Percentiles rank a stretch among this genome's conserved stretches.
These are phyloP conservation scores for Pangasius krempfi DNA, from an alignment of 2,797 vertebrate species.

Conservation along the genomic window DNA sequence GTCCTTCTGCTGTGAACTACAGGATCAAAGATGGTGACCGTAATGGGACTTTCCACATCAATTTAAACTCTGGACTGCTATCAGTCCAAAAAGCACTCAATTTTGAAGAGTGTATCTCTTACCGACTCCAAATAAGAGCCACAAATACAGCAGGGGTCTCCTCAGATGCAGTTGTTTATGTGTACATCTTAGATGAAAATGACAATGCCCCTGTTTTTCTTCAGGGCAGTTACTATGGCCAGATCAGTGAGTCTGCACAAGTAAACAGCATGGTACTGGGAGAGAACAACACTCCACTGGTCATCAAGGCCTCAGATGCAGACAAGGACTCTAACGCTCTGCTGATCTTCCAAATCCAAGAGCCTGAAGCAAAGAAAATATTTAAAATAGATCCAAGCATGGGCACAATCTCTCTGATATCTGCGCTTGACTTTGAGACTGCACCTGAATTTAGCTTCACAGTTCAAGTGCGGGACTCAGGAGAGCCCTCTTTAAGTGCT, in stretches of 20 bases:
- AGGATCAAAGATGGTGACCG: conserved; percentile 85
- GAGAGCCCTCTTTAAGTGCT: conserved; percentile 82
- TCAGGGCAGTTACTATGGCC: conserved; percentile 79
- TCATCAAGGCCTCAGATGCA: conserved; percentile 84
- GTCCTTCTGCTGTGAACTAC: conserved; percentile 84
- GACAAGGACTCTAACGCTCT: conserved; percentile 87
- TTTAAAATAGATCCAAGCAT: conserved; percentile 88
- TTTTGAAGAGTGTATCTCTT: conserved; percentile 84
- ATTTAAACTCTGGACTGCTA: conserved; percentile 86
- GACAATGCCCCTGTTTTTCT: conserved; percentile 86
- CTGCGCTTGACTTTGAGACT: conserved; percentile 85
- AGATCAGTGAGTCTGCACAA: conserved; percentile 85
- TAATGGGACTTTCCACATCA: conserved; percentile 84
- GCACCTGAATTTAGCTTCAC: conserved; percentile 81
- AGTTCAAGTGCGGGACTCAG: conserved; percentile 87
- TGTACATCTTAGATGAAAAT: conserved; percentile 92
- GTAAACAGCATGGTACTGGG: conserved; percentile 86
- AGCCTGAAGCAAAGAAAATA: conserved; percentile 80
- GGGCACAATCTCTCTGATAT: conserved; percentile 82
- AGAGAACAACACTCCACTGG: conserved; percentile 83
- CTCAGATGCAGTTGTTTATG: conserved; percentile 73
- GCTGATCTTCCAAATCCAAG: conserved; percentile 86
- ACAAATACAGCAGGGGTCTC: conserved; percentile 80
- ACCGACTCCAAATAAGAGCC: conserved; percentile 83
- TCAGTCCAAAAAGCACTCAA: conserved; percentile 81